Percentiles rank a stretch among this genome's conserved stretches.
These are phyloP conservation scores for Parauchenoglanis punctatus DNA, from an alignment of 2,797 vertebrate species.

Conservation along the genomic window DNA sequence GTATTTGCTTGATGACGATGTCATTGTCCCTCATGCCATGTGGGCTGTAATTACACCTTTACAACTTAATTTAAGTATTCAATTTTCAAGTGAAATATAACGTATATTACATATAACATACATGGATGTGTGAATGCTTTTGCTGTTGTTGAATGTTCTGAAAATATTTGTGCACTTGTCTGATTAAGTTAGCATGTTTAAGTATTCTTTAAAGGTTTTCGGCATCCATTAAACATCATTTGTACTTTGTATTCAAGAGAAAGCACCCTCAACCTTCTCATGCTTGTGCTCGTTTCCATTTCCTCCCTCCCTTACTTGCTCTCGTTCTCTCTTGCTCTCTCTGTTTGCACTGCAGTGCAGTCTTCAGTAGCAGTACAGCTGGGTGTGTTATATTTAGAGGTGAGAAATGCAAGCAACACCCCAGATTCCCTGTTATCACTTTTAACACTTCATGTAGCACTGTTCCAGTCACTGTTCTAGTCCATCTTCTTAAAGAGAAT, in stretches of 20 bases:
- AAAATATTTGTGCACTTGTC: not conserved
- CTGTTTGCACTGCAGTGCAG: slow-evolving; percentile 51
- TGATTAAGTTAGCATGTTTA: not conserved
- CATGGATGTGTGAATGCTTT: not conserved
- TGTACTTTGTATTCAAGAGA: slow-evolving; percentile 30
- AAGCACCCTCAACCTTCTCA: not conserved
- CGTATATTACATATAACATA: not conserved
- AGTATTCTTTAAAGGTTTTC: slow-evolving; percentile 23
- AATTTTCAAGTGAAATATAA: not conserved
- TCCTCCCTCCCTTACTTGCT: slow-evolving; percentile 14
- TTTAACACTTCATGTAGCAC: slow-evolving; percentile 37
- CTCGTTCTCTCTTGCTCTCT: slow-evolving; percentile 26
- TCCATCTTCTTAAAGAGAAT: slow-evolving; percentile 27
- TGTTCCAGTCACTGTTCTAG: slow-evolving; percentile 14
- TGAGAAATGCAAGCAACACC: slow-evolving; percentile 57
- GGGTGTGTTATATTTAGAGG: slow-evolving; percentile 60
- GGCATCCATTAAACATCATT: slow-evolving; percentile 49
- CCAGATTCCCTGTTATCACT: slow-evolving; percentile 48
- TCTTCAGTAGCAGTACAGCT: slow-evolving; percentile 54
- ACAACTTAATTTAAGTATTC: not conserved
- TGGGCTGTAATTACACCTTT: not conserved
- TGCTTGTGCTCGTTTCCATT: slow-evolving; percentile 11
- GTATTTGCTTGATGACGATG: not conserved
- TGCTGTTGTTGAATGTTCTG: not conserved
- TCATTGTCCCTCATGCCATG: slow-evolving; percentile 45